Conservation (phyloP, 2,888 invertebrate species). For the Homarus gammarus region DNA sequence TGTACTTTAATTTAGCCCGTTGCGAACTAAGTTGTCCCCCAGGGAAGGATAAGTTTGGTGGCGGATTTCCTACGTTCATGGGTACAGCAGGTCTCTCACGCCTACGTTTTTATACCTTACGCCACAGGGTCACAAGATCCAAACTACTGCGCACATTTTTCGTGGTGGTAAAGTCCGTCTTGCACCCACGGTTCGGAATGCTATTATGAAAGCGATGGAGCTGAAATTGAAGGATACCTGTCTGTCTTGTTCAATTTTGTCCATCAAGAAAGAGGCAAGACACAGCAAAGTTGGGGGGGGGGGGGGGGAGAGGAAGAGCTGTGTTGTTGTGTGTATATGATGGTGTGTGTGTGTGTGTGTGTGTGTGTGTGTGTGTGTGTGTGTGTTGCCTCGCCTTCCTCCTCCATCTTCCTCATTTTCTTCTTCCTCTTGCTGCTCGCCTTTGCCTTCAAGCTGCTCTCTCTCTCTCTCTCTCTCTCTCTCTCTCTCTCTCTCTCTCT, state of each 20-base stretch:
- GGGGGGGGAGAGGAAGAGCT: not conserved
- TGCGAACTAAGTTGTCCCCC: constrained; percentile 63
- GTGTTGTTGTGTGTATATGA: not conserved
- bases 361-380: not conserved
- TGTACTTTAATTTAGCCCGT: constrained; percentile 64
- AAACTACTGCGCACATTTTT: constrained; percentile 10
- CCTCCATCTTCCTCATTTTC: no score
- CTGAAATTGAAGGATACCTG: constrained; percentile 64
- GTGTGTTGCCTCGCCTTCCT: no score
- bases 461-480: no score
- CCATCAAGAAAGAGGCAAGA: constrained; percentile 45
- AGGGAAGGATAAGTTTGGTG: constrained; percentile 60
- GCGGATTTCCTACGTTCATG: constrained; percentile 53
- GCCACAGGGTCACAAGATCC: constrained; percentile 11
- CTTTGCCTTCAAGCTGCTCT: no score
- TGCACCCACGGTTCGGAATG: constrained; percentile 51
- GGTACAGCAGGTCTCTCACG: not conserved
- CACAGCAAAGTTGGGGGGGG: constrained; percentile 37
- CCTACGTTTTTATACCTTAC: not conserved
- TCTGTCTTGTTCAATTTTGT: constrained; percentile 63
- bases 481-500: no score
- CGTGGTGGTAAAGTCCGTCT: constrained; percentile 22
- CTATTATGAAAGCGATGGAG: constrained; percentile 64
- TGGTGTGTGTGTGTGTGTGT: not conserved
- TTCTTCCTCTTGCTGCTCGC: no score